Conservation (phyloP, 2,797 vertebrate species). For the Mormyrus hasselquistii region DNA sequence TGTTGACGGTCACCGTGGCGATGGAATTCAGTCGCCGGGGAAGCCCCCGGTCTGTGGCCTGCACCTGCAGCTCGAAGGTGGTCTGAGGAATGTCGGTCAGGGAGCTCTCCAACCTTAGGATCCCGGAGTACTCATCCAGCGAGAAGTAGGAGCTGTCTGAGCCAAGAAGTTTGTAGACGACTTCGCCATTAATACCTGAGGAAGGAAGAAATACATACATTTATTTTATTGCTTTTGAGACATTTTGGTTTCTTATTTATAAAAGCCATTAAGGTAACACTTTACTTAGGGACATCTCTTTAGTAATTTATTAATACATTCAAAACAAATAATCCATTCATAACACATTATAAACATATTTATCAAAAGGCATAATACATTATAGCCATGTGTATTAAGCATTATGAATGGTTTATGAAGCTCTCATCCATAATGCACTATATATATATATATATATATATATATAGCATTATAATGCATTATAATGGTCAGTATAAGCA, state of each 20-base stretch:
- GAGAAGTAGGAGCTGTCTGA: constrained; percentile 81
- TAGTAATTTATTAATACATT: not conserved
- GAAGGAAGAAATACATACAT: constrained; percentile 11
- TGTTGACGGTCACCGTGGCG: constrained; percentile 72
- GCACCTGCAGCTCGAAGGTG: constrained; percentile 75
- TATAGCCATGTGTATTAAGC: not conserved
- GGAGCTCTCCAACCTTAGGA: constrained; percentile 81
- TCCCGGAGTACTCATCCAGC: constrained; percentile 82
- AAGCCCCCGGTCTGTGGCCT: constrained; percentile 79
- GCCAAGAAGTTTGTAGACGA: constrained; percentile 79
- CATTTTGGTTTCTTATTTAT: constrained; percentile 13
- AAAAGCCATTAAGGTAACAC: not conserved
- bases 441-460: not conserved
- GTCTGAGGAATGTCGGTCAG: constrained; percentile 64
- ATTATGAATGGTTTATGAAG: not conserved
- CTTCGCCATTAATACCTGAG: constrained; percentile 83
- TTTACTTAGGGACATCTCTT: not conserved
- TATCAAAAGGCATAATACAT: not conserved
- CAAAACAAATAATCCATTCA: not conserved
- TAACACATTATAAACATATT: not conserved
- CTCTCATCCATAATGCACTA: not conserved
- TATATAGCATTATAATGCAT: not conserved
- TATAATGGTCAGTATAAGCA: not conserved
- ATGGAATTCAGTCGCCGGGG: constrained; percentile 73
- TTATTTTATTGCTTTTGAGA: constrained; percentile 6